Evolutionary conservation across 1,140 invertebrate species (phyloP), one percentile per base, ranked within the genome.

Genomic region (Apocrypta bakeri): DNA sequence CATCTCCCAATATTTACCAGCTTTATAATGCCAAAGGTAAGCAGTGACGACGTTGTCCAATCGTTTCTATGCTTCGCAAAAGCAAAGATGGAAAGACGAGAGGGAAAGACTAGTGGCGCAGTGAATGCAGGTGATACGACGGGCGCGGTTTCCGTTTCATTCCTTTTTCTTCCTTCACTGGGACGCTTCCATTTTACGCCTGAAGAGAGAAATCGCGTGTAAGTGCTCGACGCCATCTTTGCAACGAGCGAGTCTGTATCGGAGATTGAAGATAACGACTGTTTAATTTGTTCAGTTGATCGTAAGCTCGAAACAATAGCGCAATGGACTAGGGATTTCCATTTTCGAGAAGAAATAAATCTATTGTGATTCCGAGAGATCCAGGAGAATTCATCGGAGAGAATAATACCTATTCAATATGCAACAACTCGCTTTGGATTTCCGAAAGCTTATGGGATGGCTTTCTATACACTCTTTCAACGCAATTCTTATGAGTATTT

Each of bases 1-100:
- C 31, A 7, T 37, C 68, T 37, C 68, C 68, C 27, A 71, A 71
- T 71, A 71, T 71, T 71, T 71, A 71, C 68, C 29, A 31, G 21
- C 29, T 11, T 33, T 12, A 71, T 37, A 71, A 71, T 21, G 14
- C 12, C 14, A 21, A 37, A 7, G n/a, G 68, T 37, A 21, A 69
- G 68, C 68, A 17, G 68, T 21, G 29, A 17, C 42, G 12, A 1
- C 68, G 68, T 69, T 12, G 27, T 6, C 4, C 14, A 1, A 17
- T 12, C 6, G 11, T 33, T 33, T 37, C 29, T 12, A 29, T 21
- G 37, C 4, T 14, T 31, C 14, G 7, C 31, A 71, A 21, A 29
- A 71, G 27, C 68, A 37, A 37, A 71, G 21, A 11, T 21, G 1
- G 42, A 48, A 14, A 48, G 3, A 11, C 14, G 14, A 8, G 42